Conservation (phyloP, 2,888 invertebrate genomes). For the Folsomia manolachei region DNA sequence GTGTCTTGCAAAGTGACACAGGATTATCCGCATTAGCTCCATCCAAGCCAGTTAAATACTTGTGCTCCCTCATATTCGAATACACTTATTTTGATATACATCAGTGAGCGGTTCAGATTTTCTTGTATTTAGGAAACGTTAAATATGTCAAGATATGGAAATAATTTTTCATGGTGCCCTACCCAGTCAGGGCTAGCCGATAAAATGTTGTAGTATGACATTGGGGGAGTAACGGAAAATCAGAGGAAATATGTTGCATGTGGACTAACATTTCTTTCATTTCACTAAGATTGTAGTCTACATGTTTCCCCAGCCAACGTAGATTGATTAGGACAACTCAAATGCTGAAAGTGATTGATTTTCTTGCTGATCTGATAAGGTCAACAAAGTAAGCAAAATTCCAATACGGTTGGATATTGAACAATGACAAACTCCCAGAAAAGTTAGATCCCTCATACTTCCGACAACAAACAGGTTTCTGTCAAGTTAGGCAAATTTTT, state of each 20-base stretch:
- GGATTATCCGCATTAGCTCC: neutral
- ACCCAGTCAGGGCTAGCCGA: neutral
- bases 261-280: neutral
- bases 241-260: neutral
- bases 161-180: neutral
- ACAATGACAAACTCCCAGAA: neutral
- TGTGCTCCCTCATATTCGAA: neutral
- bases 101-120: neutral
- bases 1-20: neutral
- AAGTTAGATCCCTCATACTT: no score
- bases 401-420: no score
- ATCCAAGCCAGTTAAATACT: neutral
- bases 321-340: neutral
- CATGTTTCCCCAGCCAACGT: no score
- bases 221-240: no score
- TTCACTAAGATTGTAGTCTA: neutral
- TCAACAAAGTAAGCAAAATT: neutral
- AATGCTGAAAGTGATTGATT: neutral
- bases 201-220: neutral
- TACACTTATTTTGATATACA: no score
- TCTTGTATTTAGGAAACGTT: neutral
- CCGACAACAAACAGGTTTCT: neutral
- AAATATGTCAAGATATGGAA: neutral
- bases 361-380: neutral
- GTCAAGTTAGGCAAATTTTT: neutral